phyloP scores from a whole-genome alignment of 2,797 vertebrate species.

The Coregonus ussuriensis region DNA sequence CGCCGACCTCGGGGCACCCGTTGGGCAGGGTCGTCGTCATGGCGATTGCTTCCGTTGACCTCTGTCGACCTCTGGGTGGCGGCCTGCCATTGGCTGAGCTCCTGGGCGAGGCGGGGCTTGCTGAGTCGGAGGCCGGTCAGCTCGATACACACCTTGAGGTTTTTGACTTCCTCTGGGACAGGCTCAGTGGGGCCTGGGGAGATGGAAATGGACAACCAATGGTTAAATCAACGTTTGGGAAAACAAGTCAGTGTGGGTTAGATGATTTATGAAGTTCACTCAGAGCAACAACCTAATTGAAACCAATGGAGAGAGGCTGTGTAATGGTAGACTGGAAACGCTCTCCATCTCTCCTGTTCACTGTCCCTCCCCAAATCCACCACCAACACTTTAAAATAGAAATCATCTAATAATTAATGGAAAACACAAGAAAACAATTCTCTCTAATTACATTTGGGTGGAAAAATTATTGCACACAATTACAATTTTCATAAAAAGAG shows the following conservation, averaged over 20 bases:
- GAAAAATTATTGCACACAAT: too few species aligned
- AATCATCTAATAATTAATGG: background rate
- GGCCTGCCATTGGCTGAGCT: conserved; percentile 80
- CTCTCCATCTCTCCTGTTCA: background rate
- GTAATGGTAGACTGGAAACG: too few species aligned
- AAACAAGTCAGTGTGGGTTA: background rate
- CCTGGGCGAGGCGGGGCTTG: conserved; percentile 85
- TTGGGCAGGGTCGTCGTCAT: background rate
- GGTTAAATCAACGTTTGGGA: conserved; percentile 65
- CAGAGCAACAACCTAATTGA: too few species aligned
- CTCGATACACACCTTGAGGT: conserved; percentile 95
- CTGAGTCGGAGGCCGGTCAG: conserved; percentile 91
- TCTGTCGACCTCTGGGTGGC: conserved; percentile 62
- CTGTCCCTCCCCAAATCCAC: background rate
- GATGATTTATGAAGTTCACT: too few species aligned
- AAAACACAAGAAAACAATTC: background rate
- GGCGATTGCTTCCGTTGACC: background rate
- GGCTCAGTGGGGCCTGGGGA: conserved; percentile 81
- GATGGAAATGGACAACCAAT: conserved; percentile 77
- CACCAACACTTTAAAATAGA: too few species aligned
- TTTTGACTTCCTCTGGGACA: conserved; percentile 87
- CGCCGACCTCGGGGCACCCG: conserved; percentile 10
- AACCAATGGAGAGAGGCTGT: too few species aligned
- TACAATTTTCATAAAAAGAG: too few species aligned
- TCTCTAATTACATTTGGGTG: background rate